These are phyloP conservation scores for Aricia agestis DNA, from an alignment of 1,140 invertebrate genomes.

Conservation along the genomic window DNA sequence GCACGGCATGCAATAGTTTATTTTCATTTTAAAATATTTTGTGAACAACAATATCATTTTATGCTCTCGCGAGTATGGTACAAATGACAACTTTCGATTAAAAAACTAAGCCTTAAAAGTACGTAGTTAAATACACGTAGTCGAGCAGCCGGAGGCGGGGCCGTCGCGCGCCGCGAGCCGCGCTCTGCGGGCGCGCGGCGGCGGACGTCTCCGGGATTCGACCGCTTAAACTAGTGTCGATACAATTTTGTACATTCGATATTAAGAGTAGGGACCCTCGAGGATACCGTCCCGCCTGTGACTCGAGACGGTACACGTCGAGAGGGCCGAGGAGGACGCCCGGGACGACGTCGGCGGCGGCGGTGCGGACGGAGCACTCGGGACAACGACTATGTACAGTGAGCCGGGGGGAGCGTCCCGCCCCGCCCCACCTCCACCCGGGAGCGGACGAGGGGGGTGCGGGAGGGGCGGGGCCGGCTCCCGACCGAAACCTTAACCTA, in stretches of 20 bases:
- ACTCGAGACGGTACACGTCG: background rate
- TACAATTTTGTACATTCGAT: conserved; percentile 52
- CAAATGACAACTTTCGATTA: conserved; percentile 70
- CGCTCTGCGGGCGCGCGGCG: background rate
- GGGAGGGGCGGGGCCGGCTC: background rate
- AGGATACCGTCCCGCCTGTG: too few relatives aligned
- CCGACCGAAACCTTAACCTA: conserved; percentile 1
- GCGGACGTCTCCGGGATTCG: background rate
- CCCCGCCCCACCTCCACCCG: background rate
- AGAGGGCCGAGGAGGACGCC: conserved; percentile 33
- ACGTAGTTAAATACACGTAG: conserved; percentile 25
- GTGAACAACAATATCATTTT: conserved; percentile 67
- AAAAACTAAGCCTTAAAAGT: conserved; percentile 65
- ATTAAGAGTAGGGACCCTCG: conserved; percentile 27
- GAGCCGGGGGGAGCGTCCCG: conserved; percentile 10
- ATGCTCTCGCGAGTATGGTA: conserved; percentile 65
- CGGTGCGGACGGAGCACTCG: conserved; percentile 38
- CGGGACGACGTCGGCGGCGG: conserved; percentile 39
- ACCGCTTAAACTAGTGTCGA: conserved; percentile 32
- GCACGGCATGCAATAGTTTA: conserved; percentile 70
- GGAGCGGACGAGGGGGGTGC: background rate
- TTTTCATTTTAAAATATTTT: conserved; percentile 72
- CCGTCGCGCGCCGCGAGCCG: background rate
- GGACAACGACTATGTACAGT: conserved; percentile 35
- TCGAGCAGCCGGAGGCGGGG: conserved; percentile 12